These are phyloP conservation scores for Hylia prasina DNA, from an alignment of 2,113 vertebrate genomes.

Conservation along the genomic window DNA sequence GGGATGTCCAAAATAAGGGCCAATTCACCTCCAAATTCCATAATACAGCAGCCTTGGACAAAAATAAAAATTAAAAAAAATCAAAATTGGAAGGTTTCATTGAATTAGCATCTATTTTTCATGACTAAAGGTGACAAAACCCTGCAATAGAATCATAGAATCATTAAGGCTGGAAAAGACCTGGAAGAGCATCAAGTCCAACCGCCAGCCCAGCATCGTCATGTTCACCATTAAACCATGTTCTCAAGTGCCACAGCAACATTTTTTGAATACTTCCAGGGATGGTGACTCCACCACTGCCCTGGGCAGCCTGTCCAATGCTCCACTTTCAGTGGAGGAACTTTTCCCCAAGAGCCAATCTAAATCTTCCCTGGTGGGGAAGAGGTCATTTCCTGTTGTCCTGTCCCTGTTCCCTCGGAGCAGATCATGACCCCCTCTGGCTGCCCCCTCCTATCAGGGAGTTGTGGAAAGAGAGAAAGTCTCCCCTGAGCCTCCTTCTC, in stretches of 20 bases:
- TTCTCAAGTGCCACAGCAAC: background rate
- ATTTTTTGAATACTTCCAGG: background rate
- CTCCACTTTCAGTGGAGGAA: background rate
- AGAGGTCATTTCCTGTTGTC: background rate
- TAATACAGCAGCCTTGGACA: background rate
- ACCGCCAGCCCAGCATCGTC: background rate
- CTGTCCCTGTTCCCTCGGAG: background rate
- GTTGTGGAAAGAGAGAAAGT: background rate
- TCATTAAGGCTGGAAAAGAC: background rate
- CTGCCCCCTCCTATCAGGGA: background rate
- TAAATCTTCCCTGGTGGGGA: background rate
- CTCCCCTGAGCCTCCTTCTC: background rate
- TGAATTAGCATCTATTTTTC: background rate
- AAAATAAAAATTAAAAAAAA: background rate
- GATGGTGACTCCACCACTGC: background rate
- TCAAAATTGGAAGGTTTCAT: background rate
- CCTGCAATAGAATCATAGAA: background rate
- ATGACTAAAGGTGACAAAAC: background rate
- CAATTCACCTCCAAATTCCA: background rate
- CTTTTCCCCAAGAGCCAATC: background rate
- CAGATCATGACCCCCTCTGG: background rate
- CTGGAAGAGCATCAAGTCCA: background rate
- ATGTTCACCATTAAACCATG: background rate
- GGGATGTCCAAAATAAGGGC: background rate
- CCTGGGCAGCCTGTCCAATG: background rate